phyloP scores from a whole-genome alignment of 2,113 vertebrate genomes.

The Coreoperca whiteheadi region DNA sequence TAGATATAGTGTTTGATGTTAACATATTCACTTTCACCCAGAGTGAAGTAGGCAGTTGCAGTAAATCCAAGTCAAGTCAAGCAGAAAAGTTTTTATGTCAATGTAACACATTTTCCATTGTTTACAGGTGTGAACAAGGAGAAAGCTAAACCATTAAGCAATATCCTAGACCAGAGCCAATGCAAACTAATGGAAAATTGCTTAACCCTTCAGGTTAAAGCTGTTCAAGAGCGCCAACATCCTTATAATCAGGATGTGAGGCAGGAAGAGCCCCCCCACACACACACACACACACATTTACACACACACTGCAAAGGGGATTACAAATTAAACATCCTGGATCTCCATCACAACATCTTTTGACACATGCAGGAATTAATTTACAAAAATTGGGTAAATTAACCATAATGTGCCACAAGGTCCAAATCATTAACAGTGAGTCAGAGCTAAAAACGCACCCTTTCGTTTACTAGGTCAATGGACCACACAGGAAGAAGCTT shows the following conservation, averaged over 20 bases:
- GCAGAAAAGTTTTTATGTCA: background rate
- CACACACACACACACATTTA: background rate
- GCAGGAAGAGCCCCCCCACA: constrained; percentile 31
- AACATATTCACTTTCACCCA: constrained; percentile 1
- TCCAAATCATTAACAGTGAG: constrained; percentile 24
- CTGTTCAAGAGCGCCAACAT: constrained; percentile 41
- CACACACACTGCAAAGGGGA: constrained; percentile 1
- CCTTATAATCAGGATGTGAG: constrained; percentile 63
- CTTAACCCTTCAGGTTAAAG: constrained; percentile 23
- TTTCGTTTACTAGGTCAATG: constrained; percentile 37
- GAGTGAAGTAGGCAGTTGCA: background rate
- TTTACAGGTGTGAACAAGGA: background rate
- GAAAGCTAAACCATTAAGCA: constrained; percentile 26
- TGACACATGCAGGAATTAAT: constrained; percentile 46
- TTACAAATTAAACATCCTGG: constrained; percentile 52
- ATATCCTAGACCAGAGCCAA: constrained; percentile 4
- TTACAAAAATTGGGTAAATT: constrained; percentile 43
- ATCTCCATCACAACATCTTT: constrained; percentile 19
- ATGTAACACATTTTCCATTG: background rate
- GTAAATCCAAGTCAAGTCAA: constrained; percentile 19
- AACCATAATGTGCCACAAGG: constrained; percentile 23
- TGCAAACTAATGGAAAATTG: constrained; percentile 23
- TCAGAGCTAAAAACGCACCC: constrained; percentile 36
- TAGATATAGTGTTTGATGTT: constrained; percentile 1
- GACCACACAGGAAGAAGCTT: constrained; percentile 68